Base-by-base conservation (phyloP, 2,797 vertebrate species). In the Merluccius polli region DNA sequence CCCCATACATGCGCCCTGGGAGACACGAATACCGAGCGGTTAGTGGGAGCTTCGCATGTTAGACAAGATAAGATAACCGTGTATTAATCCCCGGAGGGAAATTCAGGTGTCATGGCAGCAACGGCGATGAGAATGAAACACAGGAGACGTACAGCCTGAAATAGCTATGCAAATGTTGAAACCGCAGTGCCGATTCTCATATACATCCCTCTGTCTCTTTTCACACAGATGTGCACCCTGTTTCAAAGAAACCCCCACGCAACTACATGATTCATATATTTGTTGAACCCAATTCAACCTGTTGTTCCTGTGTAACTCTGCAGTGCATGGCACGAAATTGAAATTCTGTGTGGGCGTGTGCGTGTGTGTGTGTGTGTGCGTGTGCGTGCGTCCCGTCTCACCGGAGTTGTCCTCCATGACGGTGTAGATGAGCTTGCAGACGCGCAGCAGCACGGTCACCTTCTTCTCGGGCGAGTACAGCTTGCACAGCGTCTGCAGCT, bases 401-500 rank as follows among this genome's bases (percentile, higher is more conserved):
- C 98, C 97, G 88, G 98, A 98, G 94, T 98, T 97, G 87, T 95
- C 97, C 92, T 98, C 97, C 97, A 99, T 99, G 84, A 97, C 95
- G 13, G 95, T 97, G 90, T 99, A 99, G 89, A 99, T 98, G 81
- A 98, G 89, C 87, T 99, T 99, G 90, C 98, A 99, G 77, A 98
- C 95, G 63, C 96, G 91, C 77, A 99, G 92, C 82, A 99, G 93
- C 80, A 97, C 89, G 83, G 95, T 95, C 84, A 99, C 98, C 85
- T 99, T 99, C 88, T 98, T 98, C 85, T 98, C 97, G 0, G 98
- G 98, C 0, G 97, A 98, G 86, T 98, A 99, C 95, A 95, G 95
- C 84, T 98, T 99, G 87, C 95, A 95, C 97, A 99, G 98, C 78
- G 92, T 95, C 78, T 92, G 89, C 88, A 99, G 96, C 86, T 99